These are phyloP conservation scores for Arvicanthis niloticus DNA, from an alignment of 2,113 vertebrate species.

Conservation along the genomic window DNA sequence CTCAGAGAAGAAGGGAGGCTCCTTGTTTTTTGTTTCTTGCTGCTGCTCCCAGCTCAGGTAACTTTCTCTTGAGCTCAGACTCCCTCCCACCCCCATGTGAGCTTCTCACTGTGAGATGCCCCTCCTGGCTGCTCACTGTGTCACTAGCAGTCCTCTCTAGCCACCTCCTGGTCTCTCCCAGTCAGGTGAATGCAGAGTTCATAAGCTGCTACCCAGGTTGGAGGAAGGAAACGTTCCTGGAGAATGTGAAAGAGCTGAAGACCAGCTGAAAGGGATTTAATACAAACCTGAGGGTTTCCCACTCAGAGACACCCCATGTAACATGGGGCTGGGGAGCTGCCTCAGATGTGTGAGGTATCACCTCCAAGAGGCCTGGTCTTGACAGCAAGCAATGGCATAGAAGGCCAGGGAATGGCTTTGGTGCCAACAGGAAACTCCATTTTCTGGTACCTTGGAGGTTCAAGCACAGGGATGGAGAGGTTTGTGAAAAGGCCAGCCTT, in stretches of 20 bases:
- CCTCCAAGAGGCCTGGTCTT: slow-evolving; percentile 39
- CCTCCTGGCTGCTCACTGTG: background rate
- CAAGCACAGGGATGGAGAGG: background rate
- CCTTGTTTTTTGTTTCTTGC: slow-evolving; percentile 73
- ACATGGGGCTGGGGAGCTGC: background rate
- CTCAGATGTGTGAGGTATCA: background rate
- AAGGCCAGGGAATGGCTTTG: slow-evolving; percentile 14
- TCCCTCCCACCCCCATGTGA: slow-evolving; percentile 39
- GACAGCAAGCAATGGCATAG: slow-evolving; percentile 27
- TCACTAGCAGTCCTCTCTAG: background rate
- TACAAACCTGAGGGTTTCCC: background rate
- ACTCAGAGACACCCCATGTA: background rate
- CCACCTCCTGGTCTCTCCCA: background rate
- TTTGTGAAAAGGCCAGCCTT: background rate
- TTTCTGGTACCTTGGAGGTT: background rate
- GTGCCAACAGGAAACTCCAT: background rate
- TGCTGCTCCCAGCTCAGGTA: slow-evolving; percentile 79
- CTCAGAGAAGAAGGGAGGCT: slow-evolving; percentile 88
- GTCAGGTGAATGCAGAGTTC: background rate
- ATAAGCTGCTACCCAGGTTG: background rate
- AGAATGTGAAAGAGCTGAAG: background rate
- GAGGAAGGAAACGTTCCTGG: background rate
- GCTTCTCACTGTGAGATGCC: background rate
- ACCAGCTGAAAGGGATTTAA: background rate
- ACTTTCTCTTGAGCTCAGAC: slow-evolving; percentile 74